phyloP scores from a whole-genome alignment of 1,140 invertebrate genomes.

The Drosophila kanapiae region DNA sequence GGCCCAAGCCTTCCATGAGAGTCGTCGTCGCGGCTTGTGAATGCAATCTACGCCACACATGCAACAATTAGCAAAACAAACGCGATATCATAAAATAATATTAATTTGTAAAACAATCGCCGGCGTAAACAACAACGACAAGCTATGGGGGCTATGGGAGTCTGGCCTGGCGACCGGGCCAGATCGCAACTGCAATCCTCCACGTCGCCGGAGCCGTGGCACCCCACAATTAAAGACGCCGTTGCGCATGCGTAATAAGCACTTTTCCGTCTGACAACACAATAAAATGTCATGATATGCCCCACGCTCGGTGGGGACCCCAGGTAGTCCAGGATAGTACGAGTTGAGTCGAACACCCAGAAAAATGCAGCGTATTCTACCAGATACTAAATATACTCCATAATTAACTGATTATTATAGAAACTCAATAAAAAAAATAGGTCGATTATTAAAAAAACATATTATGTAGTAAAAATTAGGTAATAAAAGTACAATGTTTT shows the following conservation, averaged over 20 bases:
- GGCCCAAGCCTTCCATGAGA: conserved; percentile 11
- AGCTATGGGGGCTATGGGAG: conserved; percentile 33
- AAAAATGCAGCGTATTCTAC: background rate
- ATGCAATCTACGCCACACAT: conserved; percentile 84
- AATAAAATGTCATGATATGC: conserved; percentile 85
- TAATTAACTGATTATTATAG: no score
- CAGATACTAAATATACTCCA: background rate
- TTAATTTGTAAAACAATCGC: conserved; percentile 84
- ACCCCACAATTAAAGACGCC: conserved; percentile 79
- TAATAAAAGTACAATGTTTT: no score
- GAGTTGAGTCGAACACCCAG: background rate
- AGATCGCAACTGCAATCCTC: conserved; percentile 53
- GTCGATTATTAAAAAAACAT: no score
- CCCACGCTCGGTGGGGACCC: conserved; percentile 78
- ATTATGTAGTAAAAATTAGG: no score
- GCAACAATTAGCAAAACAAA: conserved; percentile 85
- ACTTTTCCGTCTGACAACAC: conserved; percentile 85
- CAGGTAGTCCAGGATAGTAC: conserved; percentile 6
- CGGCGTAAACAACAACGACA: conserved; percentile 76
- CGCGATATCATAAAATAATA: conserved; percentile 85
- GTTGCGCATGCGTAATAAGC: conserved; percentile 85
- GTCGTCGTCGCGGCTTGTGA: conserved; percentile 50
- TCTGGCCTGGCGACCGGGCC: background rate
- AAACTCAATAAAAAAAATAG: no score
- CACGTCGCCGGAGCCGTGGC: conserved; percentile 54